Conservation (phyloP, 2,797 vertebrate species). For the Hafferia zeledoni region DNA sequence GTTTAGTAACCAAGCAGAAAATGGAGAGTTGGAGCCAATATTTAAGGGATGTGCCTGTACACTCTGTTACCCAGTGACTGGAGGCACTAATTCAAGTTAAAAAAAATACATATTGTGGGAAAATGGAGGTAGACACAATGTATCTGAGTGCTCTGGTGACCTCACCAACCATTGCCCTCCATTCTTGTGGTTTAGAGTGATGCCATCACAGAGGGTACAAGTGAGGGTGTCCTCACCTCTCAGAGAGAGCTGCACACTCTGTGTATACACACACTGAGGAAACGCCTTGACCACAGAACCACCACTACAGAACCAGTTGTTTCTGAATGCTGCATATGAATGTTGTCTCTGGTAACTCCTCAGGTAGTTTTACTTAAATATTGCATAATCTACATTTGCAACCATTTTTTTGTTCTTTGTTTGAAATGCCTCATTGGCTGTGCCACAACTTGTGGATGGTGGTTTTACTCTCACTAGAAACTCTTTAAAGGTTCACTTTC, state of each 20-base stretch:
- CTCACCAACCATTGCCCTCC: not conserved
- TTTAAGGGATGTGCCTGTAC: not conserved
- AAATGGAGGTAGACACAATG: not conserved
- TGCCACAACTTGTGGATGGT: not conserved
- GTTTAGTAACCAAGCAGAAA: not conserved
- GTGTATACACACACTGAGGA: not conserved
- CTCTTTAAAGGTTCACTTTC: not conserved
- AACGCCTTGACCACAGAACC: constrained; percentile 37
- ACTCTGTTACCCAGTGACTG: not conserved
- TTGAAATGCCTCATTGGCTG: not conserved
- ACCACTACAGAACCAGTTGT: not conserved
- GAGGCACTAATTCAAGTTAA: not conserved
- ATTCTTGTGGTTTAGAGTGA: constrained; percentile 20
- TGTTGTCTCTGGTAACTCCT: not conserved
- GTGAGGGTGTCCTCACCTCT: not conserved
- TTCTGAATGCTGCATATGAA: not conserved
- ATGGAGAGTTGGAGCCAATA: not conserved
- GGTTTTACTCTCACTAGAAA: not conserved
- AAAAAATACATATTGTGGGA: not conserved
- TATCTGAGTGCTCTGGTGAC: not conserved
- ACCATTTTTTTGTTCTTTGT: not conserved
- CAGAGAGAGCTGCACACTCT: not conserved
- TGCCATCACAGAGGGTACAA: not conserved
- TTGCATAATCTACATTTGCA: not conserved
- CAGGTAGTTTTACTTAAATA: not conserved